Percentiles rank a stretch among this genome's conserved stretches.
These are phyloP conservation scores for Euschistus heros DNA, from an alignment of 1,140 invertebrate genomes.

Conservation along the genomic window DNA sequence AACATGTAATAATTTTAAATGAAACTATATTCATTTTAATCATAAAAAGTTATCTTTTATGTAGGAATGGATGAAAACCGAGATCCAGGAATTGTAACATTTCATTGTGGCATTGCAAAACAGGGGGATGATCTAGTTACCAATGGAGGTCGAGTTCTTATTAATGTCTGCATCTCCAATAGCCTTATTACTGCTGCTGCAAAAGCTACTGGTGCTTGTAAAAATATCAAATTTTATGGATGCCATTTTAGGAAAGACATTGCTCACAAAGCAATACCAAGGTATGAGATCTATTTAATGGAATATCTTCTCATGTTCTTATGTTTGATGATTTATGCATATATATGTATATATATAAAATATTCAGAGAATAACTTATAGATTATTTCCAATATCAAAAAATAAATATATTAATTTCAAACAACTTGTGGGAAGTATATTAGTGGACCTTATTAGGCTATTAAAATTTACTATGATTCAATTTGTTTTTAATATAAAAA, in stretches of 20 bases:
- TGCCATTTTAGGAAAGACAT: slow-evolving; percentile 83
- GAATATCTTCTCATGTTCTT: too few species aligned
- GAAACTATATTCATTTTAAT: neutral
- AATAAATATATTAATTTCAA: too few species aligned
- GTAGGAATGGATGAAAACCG: slow-evolving; percentile 43
- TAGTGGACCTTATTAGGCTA: too few species aligned
- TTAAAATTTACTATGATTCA: too few species aligned
- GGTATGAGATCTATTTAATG: slow-evolving; percentile 44
- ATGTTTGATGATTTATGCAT: too few species aligned
- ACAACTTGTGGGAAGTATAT: too few species aligned
- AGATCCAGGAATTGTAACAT: slow-evolving; percentile 44
- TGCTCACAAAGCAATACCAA: slow-evolving; percentile 70
- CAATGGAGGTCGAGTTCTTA: slow-evolving; percentile 85
- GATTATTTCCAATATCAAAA: too few species aligned
- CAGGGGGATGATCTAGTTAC: slow-evolving; percentile 58
- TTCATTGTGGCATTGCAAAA: slow-evolving; percentile 56
- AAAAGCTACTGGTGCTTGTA: slow-evolving; percentile 54
- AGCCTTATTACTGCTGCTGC: slow-evolving; percentile 60
- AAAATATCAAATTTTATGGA: slow-evolving; percentile 68
- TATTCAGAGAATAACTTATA: too few species aligned
- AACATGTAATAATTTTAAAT: neutral
- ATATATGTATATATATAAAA: too few species aligned
- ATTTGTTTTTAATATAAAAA: too few species aligned
- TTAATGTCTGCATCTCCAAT: slow-evolving; percentile 57
- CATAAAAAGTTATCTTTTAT: slow-evolving; percentile 19